Base-by-base conservation (phyloP, 1,140 invertebrate genomes). In the Pemphigus obesinymphae region DNA sequence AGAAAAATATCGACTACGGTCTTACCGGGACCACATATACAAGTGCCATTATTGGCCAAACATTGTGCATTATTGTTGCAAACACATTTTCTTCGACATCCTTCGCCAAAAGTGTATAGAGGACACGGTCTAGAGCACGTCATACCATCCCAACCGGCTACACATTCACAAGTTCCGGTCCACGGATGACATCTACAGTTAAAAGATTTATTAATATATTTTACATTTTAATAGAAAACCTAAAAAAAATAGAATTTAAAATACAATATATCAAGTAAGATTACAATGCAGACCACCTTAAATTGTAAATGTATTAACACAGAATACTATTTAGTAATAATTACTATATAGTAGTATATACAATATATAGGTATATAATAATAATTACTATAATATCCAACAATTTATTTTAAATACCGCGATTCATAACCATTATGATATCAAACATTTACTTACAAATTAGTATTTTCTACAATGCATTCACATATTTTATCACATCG, bases 21-120 rank as follows among this genome's bases (percentile, higher is more conserved):
- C 86, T 86, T 89, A 83, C 92, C 92, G 3, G 95, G 90, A 1
- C 92, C 89, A 87, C 96, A 98, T 7, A 93, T 89, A 85, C 95
- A 97, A 20, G 90, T 91, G 78, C 96, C 96, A 86, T 94, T 93
- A 5, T 93, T 86, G 0, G 95, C 92, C 70, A 95, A 93, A 87
- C 96, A 98, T 84, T 92, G 92, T n/a, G 93, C 96, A 84, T 92
- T 93, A 86, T 97, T 96, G 85, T 92, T 90, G 86, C 96, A 98
- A 58, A 92, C 88, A 86, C 96, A 98, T 13, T 87, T 87, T 50
- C 91, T 88, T 58, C 91, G 89, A 86, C 97, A 99, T 23, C 91
- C 92, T 83, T 92, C 89, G 8, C 97, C 96, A 87, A 91, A 98
- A 29, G 89, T 95, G 73, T 94, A 91, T 63, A 93, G 89, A 5